A percentile compares a stretch with the other conserved stretches of the same genome.
These are phyloP conservation scores for Chanos chanos DNA, from an alignment of 2,797 vertebrate genomes.

Conservation along the genomic window DNA sequence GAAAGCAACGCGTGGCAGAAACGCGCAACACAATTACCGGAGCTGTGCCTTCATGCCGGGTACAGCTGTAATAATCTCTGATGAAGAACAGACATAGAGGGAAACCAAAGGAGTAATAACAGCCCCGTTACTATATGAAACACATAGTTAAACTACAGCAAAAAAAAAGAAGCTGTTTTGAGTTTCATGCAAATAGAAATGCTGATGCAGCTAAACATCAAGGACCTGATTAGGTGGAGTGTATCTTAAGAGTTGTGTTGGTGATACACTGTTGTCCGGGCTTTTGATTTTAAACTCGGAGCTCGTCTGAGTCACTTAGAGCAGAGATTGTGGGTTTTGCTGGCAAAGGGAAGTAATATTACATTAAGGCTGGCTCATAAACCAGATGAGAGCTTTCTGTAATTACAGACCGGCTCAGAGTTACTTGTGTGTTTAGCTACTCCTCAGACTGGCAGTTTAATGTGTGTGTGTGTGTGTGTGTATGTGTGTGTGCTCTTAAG, in stretches of 20 bases:
- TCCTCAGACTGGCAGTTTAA: too few species aligned
- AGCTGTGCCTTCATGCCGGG: slow-evolving; percentile 62
- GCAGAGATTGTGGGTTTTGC: too few species aligned
- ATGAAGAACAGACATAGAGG: slow-evolving; percentile 43
- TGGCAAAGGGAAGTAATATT: too few species aligned
- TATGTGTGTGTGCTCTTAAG: background rate
- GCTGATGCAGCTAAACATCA: background rate
- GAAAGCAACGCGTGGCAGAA: background rate
- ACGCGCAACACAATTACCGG: slow-evolving; percentile 52
- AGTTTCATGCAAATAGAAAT: background rate
- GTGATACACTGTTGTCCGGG: slow-evolving; percentile 5
- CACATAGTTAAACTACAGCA: background rate
- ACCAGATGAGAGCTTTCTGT: too few species aligned
- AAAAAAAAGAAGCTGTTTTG: background rate
- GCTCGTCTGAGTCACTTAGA: slow-evolving; percentile 5
- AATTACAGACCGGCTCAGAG: too few species aligned
- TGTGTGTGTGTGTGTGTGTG: background rate
- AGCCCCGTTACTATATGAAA: background rate
- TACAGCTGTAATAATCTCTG: slow-evolving; percentile 62
- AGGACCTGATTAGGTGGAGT: slow-evolving; percentile 11
- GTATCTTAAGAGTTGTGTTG: background rate
- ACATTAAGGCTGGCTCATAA: too few species aligned
- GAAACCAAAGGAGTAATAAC: background rate
- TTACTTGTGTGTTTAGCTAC: too few species aligned
- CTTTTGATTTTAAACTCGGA: slow-evolving; percentile 5